Evolutionary conservation across 2,797 vertebrate species (phyloP), one percentile per base, ranked within the genome.

Genomic region (Cuniculus paca): DNA sequence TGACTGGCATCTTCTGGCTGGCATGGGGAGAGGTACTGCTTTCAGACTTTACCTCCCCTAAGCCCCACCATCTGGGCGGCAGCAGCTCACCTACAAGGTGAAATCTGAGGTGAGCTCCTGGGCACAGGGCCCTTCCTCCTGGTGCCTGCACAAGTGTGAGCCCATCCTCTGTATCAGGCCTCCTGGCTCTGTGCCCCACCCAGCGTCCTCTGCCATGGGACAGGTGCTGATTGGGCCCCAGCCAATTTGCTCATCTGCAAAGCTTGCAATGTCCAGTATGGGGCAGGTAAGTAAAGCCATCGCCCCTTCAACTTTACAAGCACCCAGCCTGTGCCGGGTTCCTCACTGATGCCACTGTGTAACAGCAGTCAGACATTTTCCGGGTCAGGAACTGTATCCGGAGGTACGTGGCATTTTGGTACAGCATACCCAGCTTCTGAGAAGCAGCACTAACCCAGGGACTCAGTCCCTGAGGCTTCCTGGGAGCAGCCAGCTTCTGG

Each of bases 221-320:
- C 14, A 26, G 58, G 56, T 60, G 22, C 17, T 16, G 1, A 5
- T 24, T 79, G 1, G 1, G n/a, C 52, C n/a, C 0, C 6, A 63
- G 72, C 19, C 54, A 54, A 56, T 10, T 34, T 61, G 14, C 16
- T 65, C 54, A 17, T 68, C 8, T 24, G n/a, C 28, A 52, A 60
- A 70, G 45, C 26, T 24, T 13, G 1, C 4, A 1, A 1, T 17
- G 60, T 20, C 10, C n/a, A 22, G 7, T 12, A 0, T 1, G 8
- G 6, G 75, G 34, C 1, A 22, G 13, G 5, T 9, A 17, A 60
- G 17, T 36, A 42, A 65, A 34, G 2, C 16, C 42, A 26, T 86
- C 0, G 1, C 3, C 54, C 24, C 19, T 88, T 12, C 52, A n/a
- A 45, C 36, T n/a, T 50, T 28, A 80, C 26, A 1, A 50, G 34